A percentile compares a stretch with the other conserved stretches of the same genome.
These are phyloP conservation scores for Paratilapia polleni DNA, from an alignment of 2,113 vertebrate species.

Conservation along the genomic window DNA sequence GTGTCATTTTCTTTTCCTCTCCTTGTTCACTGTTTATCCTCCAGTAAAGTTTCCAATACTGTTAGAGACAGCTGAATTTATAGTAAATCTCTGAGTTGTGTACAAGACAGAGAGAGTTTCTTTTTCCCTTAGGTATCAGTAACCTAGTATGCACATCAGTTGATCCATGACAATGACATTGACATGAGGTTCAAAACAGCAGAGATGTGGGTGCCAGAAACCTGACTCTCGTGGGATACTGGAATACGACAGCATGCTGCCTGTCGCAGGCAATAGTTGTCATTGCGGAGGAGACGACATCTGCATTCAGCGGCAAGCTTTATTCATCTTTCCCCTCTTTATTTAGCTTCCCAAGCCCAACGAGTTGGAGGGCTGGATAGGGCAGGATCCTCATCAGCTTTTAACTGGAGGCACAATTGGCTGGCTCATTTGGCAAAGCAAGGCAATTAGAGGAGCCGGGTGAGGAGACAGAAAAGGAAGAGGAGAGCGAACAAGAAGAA, in stretches of 20 bases:
- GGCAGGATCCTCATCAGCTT: constrained; percentile 56
- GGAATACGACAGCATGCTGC: constrained; percentile 9
- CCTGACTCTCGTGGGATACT: constrained; percentile 1
- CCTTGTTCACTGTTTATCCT: constrained; percentile 12
- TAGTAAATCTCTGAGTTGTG: constrained; percentile 11
- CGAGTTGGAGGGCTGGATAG: constrained; percentile 20
- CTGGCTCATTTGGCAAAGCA: constrained; percentile 62
- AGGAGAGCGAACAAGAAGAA: constrained; percentile 27
- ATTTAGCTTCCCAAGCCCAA: constrained; percentile 40
- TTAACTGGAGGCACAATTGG: constrained; percentile 57
- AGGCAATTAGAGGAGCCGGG: constrained; percentile 68
- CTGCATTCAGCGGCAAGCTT: constrained; percentile 9
- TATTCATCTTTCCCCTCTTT: constrained; percentile 34
- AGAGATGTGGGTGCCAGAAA: constrained; percentile 25
- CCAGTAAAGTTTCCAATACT: constrained; percentile 8
- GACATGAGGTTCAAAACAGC: constrained; percentile 23
- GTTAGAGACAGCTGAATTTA: neutral
- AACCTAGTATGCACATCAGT: constrained; percentile 8
- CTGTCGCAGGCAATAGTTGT: constrained; percentile 27
- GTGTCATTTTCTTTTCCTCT: neutral
- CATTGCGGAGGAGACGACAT: constrained; percentile 6
- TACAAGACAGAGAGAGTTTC: neutral
- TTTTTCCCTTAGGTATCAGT: constrained; percentile 11
- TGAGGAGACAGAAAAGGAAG: constrained; percentile 36
- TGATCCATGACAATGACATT: constrained; percentile 42